phyloP scores from a whole-genome alignment of 2,888 invertebrate genomes.

The Phengaris alcon region DNA sequence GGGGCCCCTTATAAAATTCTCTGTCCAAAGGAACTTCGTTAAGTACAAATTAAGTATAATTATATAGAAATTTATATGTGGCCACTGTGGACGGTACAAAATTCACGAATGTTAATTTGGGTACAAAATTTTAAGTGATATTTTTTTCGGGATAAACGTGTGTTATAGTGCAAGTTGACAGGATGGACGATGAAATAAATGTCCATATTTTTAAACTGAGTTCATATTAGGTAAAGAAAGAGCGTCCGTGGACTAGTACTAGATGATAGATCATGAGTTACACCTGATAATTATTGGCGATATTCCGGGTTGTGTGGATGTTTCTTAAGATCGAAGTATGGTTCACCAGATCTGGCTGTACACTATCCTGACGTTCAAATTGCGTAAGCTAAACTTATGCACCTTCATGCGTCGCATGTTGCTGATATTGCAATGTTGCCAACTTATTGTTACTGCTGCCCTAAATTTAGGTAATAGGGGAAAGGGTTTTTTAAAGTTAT shows the following conservation, averaged over 20 bases:
- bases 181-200: neutral
- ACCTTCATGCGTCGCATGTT: no score
- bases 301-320: no score
- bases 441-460: no score
- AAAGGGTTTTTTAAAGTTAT: no score
- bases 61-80: conserved; percentile 54
- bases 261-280: no score
- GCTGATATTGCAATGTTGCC: no score
- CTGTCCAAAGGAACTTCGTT: conserved; percentile 42
- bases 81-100: conserved; percentile 52
- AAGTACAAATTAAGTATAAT: conserved; percentile 60
- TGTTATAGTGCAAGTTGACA: conserved; percentile 43
- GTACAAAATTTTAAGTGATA: conserved; percentile 59
- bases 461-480: no score
- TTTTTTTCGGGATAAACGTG: conserved; percentile 55
- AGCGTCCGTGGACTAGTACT: neutral
- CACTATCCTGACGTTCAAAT: no score
- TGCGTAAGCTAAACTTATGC: no score
- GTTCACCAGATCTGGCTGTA: no score
- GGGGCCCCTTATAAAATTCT: conserved; percentile 34
- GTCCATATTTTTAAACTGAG: neutral
- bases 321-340: no score
- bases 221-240: neutral
- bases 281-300: no score
- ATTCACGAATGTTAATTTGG: conserved; percentile 73